Base-by-base conservation (phyloP, 2,888 invertebrate genomes). In the Pyrochroa serraticornis region DNA sequence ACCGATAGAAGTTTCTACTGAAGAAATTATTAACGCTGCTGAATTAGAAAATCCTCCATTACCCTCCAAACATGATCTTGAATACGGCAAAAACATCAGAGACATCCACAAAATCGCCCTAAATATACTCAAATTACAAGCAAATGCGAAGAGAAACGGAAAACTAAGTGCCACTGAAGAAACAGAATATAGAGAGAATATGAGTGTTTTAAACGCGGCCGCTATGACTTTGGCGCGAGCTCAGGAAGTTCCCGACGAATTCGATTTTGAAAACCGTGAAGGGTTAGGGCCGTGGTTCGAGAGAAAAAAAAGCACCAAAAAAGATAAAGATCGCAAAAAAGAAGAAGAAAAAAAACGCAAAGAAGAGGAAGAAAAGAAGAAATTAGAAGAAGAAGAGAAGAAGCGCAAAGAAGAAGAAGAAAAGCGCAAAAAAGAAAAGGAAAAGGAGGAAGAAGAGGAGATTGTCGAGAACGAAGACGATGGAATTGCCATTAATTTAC, bases 81-180 rank as follows among this genome's bases (percentile, higher is more conserved):
- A 75, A 38, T 80, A 86, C 63, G 81, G 81, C 0, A 78, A 80
- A 6, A 86, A 86, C 70, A 80, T 89, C 39, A 81, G 82, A 63
- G 83, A 80, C 44, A 82, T 89, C 7, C 85, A 85, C 64, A 75
- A 80, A 6, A 80, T 85, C 0, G 86, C 89, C 0, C 79, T 81
- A 1, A 83, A 82, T 58, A 78, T 88, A 30, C 79, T 88, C 6
- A 83, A 82, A 62, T 77, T 89, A 37, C 87, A 87, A 69, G 86
- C 85, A 66, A 70, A 82, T 57, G 87, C 87, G 6, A 85, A 86
- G 66, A 82, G 80, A 48, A 83, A 82, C 35, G 88, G 88, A 0
- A 74, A 77, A 1, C 76, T 89, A 14, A 82, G 80, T 2, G 75
- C 77, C 13, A 78, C 77, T 51, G 86, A 88, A 59, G 85, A 85